Conservation (phyloP, 2,113 vertebrate genomes). For the Mohoua ochrocephala region DNA sequence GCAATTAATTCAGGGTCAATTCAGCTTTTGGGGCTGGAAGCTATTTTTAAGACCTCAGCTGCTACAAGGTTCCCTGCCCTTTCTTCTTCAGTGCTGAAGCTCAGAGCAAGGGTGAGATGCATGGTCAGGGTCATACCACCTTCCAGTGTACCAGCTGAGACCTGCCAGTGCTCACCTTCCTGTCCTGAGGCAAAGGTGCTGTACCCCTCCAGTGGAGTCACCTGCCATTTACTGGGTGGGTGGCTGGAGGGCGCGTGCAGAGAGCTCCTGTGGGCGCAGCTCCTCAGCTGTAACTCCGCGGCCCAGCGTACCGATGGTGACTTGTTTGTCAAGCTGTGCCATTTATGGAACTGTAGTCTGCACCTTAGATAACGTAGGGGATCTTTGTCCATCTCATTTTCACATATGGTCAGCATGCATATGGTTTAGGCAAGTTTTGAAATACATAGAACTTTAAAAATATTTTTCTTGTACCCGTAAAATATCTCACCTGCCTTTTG, state of each 20-base stretch:
- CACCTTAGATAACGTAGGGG: background rate
- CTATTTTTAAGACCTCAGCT: constrained; percentile 6
- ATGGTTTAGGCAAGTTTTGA: background rate
- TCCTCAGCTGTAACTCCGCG: background rate
- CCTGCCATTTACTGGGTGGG: background rate
- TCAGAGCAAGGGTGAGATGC: background rate
- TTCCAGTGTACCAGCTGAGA: background rate
- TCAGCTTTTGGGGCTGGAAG: background rate
- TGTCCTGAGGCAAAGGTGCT: background rate
- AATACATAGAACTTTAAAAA: background rate
- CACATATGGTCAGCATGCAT: background rate
- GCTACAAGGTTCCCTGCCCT: background rate
- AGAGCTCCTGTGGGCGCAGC: background rate
- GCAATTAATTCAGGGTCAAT: background rate
- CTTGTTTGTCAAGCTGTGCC: fast-evolving
- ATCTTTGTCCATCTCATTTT: background rate
- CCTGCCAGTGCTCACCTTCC: fast-evolving
- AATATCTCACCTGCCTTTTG: background rate
- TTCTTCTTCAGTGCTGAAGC: background rate
- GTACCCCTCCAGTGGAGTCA: background rate
- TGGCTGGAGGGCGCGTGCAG: fast-evolving
- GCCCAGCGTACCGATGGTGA: fast-evolving
- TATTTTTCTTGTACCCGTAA: background rate
- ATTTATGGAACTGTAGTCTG: background rate
- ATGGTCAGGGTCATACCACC: background rate